These are phyloP conservation scores for Tangara arthus DNA, from an alignment of 2,797 vertebrate species.

Conservation along the genomic window DNA sequence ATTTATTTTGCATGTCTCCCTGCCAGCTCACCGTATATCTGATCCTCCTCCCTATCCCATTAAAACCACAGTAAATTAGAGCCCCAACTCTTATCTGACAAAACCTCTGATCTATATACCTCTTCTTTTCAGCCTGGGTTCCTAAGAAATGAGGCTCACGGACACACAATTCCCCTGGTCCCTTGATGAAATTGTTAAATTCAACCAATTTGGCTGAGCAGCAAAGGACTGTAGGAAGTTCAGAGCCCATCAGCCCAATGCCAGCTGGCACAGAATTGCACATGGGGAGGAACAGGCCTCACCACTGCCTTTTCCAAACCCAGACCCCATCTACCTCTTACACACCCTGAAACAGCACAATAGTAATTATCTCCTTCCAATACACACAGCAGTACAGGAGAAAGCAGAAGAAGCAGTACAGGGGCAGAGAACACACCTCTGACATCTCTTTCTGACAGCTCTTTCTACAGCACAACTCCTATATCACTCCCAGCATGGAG, in stretches of 20 bases:
- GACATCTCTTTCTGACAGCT: not conserved
- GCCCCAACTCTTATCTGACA: not conserved
- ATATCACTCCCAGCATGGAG: not conserved
- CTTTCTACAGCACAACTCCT: not conserved
- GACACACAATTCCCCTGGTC: not conserved
- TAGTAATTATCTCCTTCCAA: not conserved
- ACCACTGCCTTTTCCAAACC: not conserved
- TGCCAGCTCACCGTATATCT: not conserved
- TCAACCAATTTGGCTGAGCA: not conserved
- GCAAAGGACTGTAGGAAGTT: not conserved
- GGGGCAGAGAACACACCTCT: not conserved
- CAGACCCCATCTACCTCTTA: not conserved
- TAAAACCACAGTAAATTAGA: not conserved
- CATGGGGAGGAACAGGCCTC: not conserved
- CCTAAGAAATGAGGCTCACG: not conserved
- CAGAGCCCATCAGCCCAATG: not conserved
- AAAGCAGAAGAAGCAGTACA: not conserved
- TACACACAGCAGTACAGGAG: rapidly evolving
- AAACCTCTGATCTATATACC: not conserved
- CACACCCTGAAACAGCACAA: not conserved
- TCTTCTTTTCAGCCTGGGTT: not conserved
- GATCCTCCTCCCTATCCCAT: not conserved
- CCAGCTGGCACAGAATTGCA: not conserved
- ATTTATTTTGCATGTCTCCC: slow-evolving; percentile 24
- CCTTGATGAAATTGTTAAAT: not conserved